phyloP scores from a whole-genome alignment of 1,140 invertebrate species.

The Cepaea nemoralis region DNA sequence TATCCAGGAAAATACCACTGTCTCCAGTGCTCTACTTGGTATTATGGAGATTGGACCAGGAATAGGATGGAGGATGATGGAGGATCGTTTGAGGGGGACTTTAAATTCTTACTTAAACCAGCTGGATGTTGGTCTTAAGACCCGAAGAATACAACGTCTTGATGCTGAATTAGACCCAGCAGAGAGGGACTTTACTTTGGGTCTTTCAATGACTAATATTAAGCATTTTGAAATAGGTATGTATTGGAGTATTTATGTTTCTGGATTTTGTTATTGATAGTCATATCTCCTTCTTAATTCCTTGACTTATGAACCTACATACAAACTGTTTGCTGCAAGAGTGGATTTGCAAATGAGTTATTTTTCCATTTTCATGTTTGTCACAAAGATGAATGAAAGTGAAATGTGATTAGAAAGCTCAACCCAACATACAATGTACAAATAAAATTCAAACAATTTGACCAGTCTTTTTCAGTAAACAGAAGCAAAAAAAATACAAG shows the following conservation, averaged over 20 bases:
- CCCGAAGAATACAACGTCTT: conserved; percentile 57
- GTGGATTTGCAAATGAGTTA: too few relatives aligned
- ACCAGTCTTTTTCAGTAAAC: too few relatives aligned
- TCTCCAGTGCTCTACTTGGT: conserved; percentile 53
- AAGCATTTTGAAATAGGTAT: conserved; percentile 63
- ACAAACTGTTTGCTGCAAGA: too few relatives aligned
- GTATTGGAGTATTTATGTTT: too few relatives aligned
- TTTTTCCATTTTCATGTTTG: too few relatives aligned
- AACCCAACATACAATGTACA: too few relatives aligned
- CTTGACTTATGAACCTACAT: neutral
- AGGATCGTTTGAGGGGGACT: conserved; percentile 52
- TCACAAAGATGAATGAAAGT: too few relatives aligned
- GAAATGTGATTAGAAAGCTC: too few relatives aligned
- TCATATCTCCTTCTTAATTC: neutral
- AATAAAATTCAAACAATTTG: too few relatives aligned
- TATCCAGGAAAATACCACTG: conserved; percentile 38
- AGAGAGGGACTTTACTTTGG: conserved; percentile 56
- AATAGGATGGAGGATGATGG: conserved; percentile 60
- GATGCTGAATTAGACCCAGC: conserved; percentile 52
- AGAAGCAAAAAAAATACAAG: too few relatives aligned
- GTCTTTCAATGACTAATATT: conserved; percentile 57
- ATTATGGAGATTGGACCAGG: conserved; percentile 49
- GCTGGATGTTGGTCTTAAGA: conserved; percentile 62
- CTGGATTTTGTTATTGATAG: too few relatives aligned
- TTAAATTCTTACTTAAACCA: conserved; percentile 57